Conservation (phyloP, 1,140 invertebrate species). For the Xylocopa sonorina region DNA sequence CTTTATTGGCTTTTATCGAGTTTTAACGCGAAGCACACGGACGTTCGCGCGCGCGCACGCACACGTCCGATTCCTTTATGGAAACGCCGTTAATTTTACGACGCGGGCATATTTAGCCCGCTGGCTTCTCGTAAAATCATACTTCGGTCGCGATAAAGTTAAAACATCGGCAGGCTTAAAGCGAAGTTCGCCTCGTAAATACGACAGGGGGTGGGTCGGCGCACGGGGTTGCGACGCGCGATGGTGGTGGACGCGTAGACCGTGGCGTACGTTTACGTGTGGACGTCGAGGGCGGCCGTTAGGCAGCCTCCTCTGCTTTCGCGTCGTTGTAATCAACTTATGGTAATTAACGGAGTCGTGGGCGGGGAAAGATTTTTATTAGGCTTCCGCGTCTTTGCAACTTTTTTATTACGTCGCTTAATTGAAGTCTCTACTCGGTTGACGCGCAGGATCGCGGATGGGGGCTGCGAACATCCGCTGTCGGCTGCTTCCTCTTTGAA, state of each 20-base stretch:
- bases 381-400: conserved; percentile 43
- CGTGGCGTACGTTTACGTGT: not conserved
- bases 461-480: not conserved
- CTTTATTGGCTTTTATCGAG: conserved; percentile 80
- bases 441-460: not conserved
- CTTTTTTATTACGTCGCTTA: conserved; percentile 37
- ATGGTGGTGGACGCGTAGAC: not conserved
- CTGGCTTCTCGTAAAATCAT: conserved; percentile 80
- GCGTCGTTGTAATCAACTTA: conserved; percentile 55
- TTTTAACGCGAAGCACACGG: conserved; percentile 78
- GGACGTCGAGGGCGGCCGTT: not conserved
- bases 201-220: conserved; percentile 31
- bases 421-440: conserved; percentile 9
- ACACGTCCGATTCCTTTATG: conserved; percentile 76
- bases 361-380: conserved; percentile 47
- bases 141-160: conserved; percentile 80
- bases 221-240: not conserved
- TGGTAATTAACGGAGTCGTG: conserved; percentile 56
- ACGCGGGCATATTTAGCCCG: conserved; percentile 78
- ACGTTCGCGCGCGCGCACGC: no score
- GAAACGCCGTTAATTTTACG: conserved; percentile 81
- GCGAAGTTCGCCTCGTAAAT: conserved; percentile 80
- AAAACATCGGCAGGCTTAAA: conserved; percentile 76
- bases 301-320: conserved; percentile 31
- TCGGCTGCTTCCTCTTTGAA: not conserved